A percentile compares a stretch with the other conserved stretches of the same genome.
Conservation (phyloP, 2,888 invertebrate species). For the Helicoverpa assulta region DNA sequence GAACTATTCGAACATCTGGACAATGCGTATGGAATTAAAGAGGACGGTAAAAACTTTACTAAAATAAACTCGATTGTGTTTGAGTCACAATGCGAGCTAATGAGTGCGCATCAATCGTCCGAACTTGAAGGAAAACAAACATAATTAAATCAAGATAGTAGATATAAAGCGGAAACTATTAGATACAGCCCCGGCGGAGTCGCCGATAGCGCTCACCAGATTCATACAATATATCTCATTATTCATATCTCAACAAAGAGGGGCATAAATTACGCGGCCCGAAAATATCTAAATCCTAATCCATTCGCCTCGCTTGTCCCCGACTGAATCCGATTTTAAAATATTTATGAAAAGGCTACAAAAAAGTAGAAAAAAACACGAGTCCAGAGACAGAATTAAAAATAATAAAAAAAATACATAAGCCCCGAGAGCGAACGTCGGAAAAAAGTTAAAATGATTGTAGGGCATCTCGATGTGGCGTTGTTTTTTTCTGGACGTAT, state of each 20-base stretch:
- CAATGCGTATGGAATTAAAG: conserved; percentile 51
- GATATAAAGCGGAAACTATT: conserved; percentile 74
- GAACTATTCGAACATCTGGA: conserved; percentile 65
- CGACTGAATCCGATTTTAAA: conserved; percentile 89
- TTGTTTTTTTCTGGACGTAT: conserved; percentile 80
- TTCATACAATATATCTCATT: conserved; percentile 82
- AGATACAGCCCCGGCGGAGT: conserved; percentile 64
- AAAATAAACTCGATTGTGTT: conserved; percentile 62
- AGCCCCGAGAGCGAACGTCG: conserved; percentile 83
- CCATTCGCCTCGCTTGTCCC: conserved; percentile 89
- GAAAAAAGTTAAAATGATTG: conserved; percentile 89
- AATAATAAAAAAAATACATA: conserved; percentile 80
- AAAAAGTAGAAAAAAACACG: conserved; percentile 75
- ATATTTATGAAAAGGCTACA: conserved; percentile 89
- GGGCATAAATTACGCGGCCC: conserved; percentile 88
- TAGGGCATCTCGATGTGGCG: conserved; percentile 84
- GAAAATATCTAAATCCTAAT: conserved; percentile 90
- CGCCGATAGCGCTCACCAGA: conserved; percentile 74
- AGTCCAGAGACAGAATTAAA: conserved; percentile 87
- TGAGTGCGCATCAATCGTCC: conserved; percentile 64
- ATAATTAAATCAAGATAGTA: conserved; percentile 66
- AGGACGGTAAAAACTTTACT: conserved; percentile 57
- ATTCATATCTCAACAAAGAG: conserved; percentile 89
- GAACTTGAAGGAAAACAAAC: conserved; percentile 62
- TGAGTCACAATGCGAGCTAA: conserved; percentile 60